Percentiles rank a stretch among this genome's conserved stretches.
phyloP scores from a whole-genome alignment of 2,113 vertebrate genomes.

The Petromus typicus region DNA sequence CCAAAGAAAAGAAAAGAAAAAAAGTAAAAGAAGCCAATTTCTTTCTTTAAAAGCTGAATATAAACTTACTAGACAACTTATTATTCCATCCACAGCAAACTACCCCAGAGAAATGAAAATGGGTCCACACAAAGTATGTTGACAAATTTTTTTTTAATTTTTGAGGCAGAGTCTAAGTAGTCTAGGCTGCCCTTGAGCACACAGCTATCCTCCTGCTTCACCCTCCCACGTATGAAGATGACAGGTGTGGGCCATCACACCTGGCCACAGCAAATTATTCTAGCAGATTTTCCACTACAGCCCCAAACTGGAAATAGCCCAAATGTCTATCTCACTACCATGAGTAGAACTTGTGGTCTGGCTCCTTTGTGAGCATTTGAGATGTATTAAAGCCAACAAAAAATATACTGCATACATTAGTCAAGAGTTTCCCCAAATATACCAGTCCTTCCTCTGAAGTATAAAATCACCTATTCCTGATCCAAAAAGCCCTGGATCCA shows the following conservation, averaged over 20 bases:
- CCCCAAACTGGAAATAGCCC: not conserved
- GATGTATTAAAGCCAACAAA: not conserved
- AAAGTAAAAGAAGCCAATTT: too few relatives aligned
- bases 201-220: not conserved
- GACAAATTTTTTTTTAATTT: not conserved
- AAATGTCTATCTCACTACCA: not conserved
- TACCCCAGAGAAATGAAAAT: not conserved
- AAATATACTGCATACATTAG: not conserved
- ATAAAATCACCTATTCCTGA: not conserved
- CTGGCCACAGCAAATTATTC: not conserved
- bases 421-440: constrained; percentile 17
- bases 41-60: not conserved
- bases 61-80: not conserved
- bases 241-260: not conserved
- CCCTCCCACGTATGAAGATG: not conserved
- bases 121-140: not conserved
- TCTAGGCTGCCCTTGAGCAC: not conserved
- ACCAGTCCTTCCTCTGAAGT: not conserved
- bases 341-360: not conserved
- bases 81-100: not conserved
- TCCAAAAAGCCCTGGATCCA: not conserved
- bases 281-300: constrained; percentile 15
- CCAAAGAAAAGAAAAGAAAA: not conserved
- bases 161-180: not conserved
- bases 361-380: not conserved